Conservation (phyloP, 2,797 vertebrate genomes). For the Alcedo quadribrachys region DNA sequence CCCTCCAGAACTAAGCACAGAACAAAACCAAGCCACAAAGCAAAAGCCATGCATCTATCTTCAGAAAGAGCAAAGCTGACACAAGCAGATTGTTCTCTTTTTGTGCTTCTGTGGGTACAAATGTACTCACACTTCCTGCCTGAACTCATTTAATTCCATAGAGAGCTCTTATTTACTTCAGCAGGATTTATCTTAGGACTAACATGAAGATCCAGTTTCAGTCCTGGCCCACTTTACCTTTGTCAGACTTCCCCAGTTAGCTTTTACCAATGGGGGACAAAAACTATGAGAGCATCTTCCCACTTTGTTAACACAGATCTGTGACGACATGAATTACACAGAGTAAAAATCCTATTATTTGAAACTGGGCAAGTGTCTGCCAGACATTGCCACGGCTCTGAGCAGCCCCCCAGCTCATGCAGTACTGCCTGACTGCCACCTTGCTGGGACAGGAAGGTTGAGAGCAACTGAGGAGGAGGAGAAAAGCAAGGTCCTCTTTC, state of each 20-base stretch:
- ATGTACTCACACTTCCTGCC: background rate
- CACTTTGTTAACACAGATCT: background rate
- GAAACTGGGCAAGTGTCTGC: background rate
- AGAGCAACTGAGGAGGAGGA: background rate
- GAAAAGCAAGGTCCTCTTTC: background rate
- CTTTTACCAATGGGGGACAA: background rate
- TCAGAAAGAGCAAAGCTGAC: conserved; percentile 19
- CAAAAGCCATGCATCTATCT: background rate
- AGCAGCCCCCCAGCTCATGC: background rate
- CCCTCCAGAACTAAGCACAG: background rate
- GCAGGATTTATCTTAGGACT: background rate
- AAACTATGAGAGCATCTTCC: background rate
- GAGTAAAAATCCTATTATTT: background rate
- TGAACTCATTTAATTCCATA: background rate
- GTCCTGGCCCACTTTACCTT: background rate
- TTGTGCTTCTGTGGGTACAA: background rate
- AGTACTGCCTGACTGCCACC: background rate
- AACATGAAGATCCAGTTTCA: background rate
- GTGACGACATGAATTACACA: background rate
- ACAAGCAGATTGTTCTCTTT: conserved; percentile 1
- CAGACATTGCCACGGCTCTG: background rate
- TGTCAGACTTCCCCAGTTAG: background rate
- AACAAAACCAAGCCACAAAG: background rate
- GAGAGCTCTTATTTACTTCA: background rate
- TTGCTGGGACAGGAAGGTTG: background rate